Evolutionary conservation across 1,140 invertebrate genomes (phyloP).

Genomic region (Elymnias hypermnestra): DNA sequence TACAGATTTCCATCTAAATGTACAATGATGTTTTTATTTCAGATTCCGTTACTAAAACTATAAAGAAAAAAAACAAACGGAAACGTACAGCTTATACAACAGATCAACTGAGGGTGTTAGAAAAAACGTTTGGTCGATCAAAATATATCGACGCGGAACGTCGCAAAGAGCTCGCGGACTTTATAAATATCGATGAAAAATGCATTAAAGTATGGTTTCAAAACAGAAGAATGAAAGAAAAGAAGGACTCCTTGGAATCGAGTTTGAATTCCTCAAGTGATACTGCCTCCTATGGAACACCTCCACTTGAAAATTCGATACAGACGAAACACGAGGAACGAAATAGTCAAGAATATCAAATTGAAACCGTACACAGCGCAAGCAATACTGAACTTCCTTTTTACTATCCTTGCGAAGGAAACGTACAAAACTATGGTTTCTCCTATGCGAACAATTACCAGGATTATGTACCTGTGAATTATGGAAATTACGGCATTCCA

Average conservation of each 20-base stretch:
- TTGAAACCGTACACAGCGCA: background rate
- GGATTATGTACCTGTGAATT: conserved; percentile 3
- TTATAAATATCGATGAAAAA: conserved; percentile 38
- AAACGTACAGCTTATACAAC: conserved; percentile 49
- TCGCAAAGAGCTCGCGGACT: conserved; percentile 37
- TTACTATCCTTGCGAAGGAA: conserved; percentile 1
- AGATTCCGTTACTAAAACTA: conserved; percentile 33
- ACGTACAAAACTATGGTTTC: background rate
- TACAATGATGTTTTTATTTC: conserved; percentile 17
- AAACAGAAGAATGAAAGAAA: conserved; percentile 58
- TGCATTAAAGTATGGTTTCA: conserved; percentile 60
- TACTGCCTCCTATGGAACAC: conserved; percentile 13
- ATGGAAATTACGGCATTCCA: background rate
- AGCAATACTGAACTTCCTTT: background rate
- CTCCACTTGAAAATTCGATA: conserved; percentile 3
- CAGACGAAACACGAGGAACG: background rate
- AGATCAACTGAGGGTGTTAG: conserved; percentile 43
- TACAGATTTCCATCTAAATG: no score
- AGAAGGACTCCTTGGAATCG: conserved; percentile 37
- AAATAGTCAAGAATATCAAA: background rate
- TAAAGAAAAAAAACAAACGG: conserved; percentile 43
- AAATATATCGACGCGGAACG: conserved; percentile 36
- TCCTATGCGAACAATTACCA: conserved; percentile 4
- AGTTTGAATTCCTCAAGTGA: conserved; percentile 36
- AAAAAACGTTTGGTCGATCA: conserved; percentile 28